These are phyloP conservation scores for Lagria hirta DNA, from an alignment of 2,888 invertebrate genomes.

Conservation along the genomic window DNA sequence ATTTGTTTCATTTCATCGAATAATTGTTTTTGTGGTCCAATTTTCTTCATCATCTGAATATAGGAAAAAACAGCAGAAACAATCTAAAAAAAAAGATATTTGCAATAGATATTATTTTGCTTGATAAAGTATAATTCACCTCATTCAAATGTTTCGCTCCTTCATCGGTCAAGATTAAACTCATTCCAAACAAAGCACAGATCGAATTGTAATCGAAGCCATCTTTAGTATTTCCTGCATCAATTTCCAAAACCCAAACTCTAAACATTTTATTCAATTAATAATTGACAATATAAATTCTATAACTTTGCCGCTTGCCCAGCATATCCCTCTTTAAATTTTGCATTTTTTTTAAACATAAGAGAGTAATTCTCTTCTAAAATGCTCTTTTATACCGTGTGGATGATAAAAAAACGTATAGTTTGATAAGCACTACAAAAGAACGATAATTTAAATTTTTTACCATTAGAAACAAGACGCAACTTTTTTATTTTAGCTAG, in stretches of 20 bases:
- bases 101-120: conserved; percentile 15
- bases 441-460: no score
- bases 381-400: no score
- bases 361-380: no score
- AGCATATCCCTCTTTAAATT: no score
- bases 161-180: conserved; percentile 74
- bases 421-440: no score
- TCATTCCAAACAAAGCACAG: conserved; percentile 73
- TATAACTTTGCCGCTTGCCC: no score
- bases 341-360: no score
- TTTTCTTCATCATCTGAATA: conserved; percentile 68
- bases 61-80: conserved; percentile 78
- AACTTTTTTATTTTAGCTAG: no score
- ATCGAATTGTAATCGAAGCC: conserved; percentile 80
- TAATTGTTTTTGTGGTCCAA: conserved; percentile 69
- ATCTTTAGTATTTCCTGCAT: conserved; percentile 70
- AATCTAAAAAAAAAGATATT: conserved; percentile 58
- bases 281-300: no score
- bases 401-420: no score
- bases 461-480: no score
- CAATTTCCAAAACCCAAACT: conserved; percentile 75
- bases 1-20: conserved; percentile 74
- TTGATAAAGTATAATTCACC: no score
- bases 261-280: conserved; percentile 49
- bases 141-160: conserved; percentile 72